These are phyloP conservation scores for Oophaga sylvatica DNA, from an alignment of 2,797 vertebrate genomes.

Conservation along the genomic window DNA sequence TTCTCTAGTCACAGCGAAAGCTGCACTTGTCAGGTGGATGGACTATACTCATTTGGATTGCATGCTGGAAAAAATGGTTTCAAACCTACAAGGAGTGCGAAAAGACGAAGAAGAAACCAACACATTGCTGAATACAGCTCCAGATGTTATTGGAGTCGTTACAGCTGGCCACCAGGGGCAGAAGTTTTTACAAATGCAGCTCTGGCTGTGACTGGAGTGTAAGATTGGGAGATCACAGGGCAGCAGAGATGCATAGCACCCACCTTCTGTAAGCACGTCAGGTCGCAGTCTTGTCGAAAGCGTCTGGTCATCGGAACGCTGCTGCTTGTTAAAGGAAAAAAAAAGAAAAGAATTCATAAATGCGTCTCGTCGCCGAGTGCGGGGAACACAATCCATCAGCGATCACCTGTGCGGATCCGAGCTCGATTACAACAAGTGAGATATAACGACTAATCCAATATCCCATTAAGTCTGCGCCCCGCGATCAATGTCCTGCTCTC, in stretches of 20 bases:
- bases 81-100: too few relatives aligned
- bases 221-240: too few relatives aligned
- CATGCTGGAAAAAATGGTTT: background rate
- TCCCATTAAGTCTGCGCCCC: constrained; percentile 16
- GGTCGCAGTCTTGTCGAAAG: constrained; percentile 87
- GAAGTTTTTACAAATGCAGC: too few relatives aligned
- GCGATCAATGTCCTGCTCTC: constrained; percentile 34
- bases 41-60: background rate
- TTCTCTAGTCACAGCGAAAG: background rate
- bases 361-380: background rate
- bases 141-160: too few relatives aligned
- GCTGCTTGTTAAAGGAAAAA: constrained; percentile 72
- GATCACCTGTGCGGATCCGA: background rate
- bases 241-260: constrained; percentile 56
- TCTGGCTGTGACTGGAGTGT: too few relatives aligned
- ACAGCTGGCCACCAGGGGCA: too few relatives aligned
- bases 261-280: constrained; percentile 96
- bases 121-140: too few relatives aligned
- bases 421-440: background rate
- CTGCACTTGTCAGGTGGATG: background rate
- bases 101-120: too few relatives aligned
- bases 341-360: background rate
- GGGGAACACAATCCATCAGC: constrained; percentile 26
- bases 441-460: constrained; percentile 30
- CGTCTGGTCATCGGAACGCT: constrained; percentile 89